A percentile compares a stretch with the other conserved stretches of the same genome.
Evolutionary conservation across 2,888 invertebrate genomes (phyloP).

Genomic region (Plusia festucae): DNA sequence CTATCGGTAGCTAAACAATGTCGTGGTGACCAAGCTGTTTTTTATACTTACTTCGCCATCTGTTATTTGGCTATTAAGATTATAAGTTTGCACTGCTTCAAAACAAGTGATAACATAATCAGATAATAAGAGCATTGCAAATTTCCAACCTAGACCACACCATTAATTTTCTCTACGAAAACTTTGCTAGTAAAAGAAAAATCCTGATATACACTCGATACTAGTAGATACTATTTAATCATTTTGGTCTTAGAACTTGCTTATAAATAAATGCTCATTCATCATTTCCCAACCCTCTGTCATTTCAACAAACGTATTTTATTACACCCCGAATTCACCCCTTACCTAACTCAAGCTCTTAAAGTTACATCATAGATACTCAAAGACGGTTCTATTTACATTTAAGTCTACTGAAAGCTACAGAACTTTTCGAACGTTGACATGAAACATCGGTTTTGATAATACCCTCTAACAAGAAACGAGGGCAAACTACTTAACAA

Average conservation of each 20-base stretch:
- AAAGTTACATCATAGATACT: neutral
- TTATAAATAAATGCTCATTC: neutral
- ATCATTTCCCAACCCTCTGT: neutral
- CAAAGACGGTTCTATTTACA: neutral
- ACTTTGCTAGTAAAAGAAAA: neutral
- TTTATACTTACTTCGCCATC: neutral
- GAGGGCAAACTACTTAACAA: conserved; percentile 47
- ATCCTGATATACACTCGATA: neutral
- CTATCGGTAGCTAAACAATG: neutral
- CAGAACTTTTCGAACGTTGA: conserved; percentile 8
- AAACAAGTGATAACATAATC: neutral
- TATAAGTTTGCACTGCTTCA: neutral
- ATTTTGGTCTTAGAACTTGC: neutral
- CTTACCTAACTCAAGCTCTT: neutral
- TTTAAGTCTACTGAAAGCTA: conserved; percentile 4
- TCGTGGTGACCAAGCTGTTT: neutral
- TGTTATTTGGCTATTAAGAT: neutral
- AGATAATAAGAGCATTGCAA: neutral
- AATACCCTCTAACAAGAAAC: conserved; percentile 30
- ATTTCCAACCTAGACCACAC: neutral
- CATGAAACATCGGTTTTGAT: conserved; percentile 28
- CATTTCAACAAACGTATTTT: neutral
- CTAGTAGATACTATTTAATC: neutral
- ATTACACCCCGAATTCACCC: neutral
- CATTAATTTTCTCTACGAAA: neutral